Conservation (phyloP, 2,888 invertebrate genomes). For the Tenthredo mesomela region DNA sequence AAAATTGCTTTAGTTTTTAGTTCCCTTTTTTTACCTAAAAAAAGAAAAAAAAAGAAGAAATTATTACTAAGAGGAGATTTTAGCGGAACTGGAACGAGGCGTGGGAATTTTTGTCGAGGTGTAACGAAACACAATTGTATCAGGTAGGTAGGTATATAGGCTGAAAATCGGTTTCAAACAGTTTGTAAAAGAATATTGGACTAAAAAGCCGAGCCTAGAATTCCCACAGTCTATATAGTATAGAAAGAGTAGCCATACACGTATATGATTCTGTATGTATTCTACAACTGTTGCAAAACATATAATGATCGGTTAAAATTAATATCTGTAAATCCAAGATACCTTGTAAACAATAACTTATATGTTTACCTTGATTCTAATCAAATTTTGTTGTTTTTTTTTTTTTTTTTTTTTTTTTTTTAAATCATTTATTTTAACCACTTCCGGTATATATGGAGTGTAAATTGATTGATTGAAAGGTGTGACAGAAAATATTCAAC, state of each 20-base stretch:
- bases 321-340: no score
- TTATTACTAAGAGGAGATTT: background rate
- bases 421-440: no score
- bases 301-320: no score
- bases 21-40: background rate
- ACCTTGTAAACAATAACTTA: no score
- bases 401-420: no score
- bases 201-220: background rate
- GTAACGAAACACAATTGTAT: constrained; percentile 1
- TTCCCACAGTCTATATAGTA: background rate
- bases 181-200: background rate
- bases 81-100: background rate
- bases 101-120: constrained; percentile 20
- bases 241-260: background rate
- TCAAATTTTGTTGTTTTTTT: no score
- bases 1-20: no score
- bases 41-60: background rate
- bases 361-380: no score
- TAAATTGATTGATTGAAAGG: no score
- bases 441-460: no score
- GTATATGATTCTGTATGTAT: background rate
- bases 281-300: background rate
- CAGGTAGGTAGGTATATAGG: background rate
- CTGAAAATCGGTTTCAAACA: background rate
- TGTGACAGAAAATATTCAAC: no score